A percentile compares a stretch with the other conserved stretches of the same genome.
phyloP scores from a whole-genome alignment of 2,113 vertebrate species.

The Propithecus coquereli region DNA sequence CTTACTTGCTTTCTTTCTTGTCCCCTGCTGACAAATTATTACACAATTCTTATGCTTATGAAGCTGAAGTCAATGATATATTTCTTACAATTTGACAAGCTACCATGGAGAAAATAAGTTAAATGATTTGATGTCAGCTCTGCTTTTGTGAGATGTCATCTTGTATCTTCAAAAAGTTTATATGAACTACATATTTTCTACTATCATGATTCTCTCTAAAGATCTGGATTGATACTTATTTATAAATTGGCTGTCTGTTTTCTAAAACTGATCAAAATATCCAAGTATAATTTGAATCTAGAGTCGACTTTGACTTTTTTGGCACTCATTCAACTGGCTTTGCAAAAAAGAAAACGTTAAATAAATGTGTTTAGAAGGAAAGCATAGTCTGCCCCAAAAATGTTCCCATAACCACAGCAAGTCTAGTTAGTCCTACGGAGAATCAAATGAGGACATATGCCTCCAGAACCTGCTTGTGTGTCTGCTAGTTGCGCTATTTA shows the following conservation, averaged over 20 bases:
- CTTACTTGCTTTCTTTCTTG: neutral
- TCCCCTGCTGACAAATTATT: neutral
- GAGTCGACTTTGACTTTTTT: neutral
- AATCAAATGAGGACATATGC: neutral
- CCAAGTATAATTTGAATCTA: neutral
- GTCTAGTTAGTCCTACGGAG: neutral
- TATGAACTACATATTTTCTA: neutral
- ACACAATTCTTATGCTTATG: neutral
- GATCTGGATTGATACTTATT: neutral
- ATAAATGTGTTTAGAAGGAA: neutral
- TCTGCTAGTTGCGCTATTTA: neutral
- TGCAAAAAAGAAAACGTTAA: neutral
- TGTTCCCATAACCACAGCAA: neutral
- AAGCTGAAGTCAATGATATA: neutral
- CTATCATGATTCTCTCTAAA: neutral
- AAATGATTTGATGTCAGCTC: neutral
- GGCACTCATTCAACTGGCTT: neutral
- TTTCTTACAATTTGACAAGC: conserved; percentile 7
- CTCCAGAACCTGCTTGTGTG: neutral
- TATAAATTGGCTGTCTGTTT: neutral
- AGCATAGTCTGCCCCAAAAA: neutral
- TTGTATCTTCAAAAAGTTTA: neutral
- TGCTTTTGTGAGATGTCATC: neutral
- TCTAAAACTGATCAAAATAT: neutral
- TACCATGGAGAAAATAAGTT: neutral